Percentiles rank a stretch among this genome's conserved stretches.
These are phyloP conservation scores for Panurus biarmicus DNA, from an alignment of 2,113 vertebrate species.

Conservation along the genomic window DNA sequence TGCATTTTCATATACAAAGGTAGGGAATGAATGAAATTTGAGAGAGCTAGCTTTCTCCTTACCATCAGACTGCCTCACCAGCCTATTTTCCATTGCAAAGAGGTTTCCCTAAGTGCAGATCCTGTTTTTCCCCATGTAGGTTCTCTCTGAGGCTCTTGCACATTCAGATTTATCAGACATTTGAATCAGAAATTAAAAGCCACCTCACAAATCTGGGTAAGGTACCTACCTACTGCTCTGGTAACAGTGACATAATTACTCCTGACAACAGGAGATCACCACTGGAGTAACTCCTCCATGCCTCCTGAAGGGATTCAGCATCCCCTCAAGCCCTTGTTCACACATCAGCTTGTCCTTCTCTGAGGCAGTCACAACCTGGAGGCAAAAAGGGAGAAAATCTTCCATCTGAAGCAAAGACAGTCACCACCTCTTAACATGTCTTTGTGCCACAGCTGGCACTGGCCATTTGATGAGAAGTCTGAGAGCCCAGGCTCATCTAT, in stretches of 20 bases:
- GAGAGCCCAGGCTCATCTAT: background rate
- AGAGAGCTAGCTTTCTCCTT: background rate
- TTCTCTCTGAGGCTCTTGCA: background rate
- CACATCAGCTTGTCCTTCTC: background rate
- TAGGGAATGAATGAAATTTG: background rate
- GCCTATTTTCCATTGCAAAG: slow-evolving; percentile 41
- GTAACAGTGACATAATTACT: background rate
- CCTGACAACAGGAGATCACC: background rate
- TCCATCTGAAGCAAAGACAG: background rate
- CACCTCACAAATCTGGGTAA: background rate
- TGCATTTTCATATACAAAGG: slow-evolving; percentile 9
- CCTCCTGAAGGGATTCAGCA: background rate
- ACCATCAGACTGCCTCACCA: background rate
- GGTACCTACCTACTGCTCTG: background rate
- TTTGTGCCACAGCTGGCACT: background rate
- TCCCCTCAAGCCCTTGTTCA: background rate
- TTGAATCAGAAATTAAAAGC: background rate
- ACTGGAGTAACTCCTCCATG: background rate
- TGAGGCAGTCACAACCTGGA: background rate
- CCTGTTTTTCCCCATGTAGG: background rate
- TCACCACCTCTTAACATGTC: background rate
- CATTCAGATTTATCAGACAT: background rate
- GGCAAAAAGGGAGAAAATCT: background rate
- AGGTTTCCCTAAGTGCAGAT: background rate
- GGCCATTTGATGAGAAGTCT: background rate